Percentiles rank a stretch among this genome's conserved stretches.
Evolutionary conservation across 2,113 vertebrate species (phyloP).

Genomic region (Oostethus manadensis): DNA sequence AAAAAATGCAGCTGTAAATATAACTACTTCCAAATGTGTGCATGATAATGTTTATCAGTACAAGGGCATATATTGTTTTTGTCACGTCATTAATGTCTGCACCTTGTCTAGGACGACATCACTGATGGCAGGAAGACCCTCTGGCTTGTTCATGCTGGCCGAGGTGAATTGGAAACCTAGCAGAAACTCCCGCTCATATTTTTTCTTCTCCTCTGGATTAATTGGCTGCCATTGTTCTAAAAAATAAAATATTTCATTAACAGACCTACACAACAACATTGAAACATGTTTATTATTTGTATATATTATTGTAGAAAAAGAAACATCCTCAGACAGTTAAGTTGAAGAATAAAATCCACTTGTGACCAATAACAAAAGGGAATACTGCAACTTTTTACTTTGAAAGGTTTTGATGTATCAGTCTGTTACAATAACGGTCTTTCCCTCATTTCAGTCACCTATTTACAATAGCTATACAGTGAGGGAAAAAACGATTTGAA

Average conservation of each 20-base stretch:
- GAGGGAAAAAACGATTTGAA: too few species aligned
- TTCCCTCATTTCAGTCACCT: neutral
- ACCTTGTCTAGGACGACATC: conserved; percentile 98
- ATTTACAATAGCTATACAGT: neutral
- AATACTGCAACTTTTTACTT: neutral
- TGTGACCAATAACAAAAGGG: neutral
- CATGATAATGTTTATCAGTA: neutral
- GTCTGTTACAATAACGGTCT: too few species aligned
- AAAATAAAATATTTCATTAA: conserved; percentile 9
- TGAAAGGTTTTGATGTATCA: neutral
- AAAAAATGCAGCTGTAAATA: too few species aligned
- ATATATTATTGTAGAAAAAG: neutral
- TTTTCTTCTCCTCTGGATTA: conserved; percentile 91
- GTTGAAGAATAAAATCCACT: neutral
- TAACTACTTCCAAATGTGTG: too few species aligned
- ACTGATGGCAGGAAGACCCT: conserved; percentile 90
- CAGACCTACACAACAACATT: neutral
- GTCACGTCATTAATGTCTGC: neutral
- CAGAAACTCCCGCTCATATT: conserved; percentile 90
- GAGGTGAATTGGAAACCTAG: conserved; percentile 91
- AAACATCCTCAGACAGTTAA: neutral
- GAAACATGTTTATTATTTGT: neutral
- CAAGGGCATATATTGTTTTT: too few species aligned
- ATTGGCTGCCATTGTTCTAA: conserved; percentile 93
- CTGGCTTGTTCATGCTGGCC: conserved; percentile 93